phyloP scores from a whole-genome alignment of 2,113 vertebrate species.

The Caranx ignobilis region DNA sequence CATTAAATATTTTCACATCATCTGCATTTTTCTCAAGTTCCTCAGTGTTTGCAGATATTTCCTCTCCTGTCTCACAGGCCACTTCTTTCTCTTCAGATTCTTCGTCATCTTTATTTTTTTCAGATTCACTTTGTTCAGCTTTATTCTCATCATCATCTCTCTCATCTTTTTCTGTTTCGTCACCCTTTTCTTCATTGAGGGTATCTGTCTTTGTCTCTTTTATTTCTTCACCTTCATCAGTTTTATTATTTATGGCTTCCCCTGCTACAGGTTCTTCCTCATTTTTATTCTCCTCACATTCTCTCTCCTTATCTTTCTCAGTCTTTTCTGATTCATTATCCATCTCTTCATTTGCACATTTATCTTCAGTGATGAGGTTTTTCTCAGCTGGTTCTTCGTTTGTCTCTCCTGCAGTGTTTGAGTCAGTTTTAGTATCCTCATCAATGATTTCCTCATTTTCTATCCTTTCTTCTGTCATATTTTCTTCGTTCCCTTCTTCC shows the following conservation, averaged over 20 bases:
- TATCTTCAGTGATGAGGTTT: background rate
- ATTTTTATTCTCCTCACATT: slow-evolving; percentile 6
- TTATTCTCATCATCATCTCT: slow-evolving; percentile 5
- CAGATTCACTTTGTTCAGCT: slow-evolving; percentile 11
- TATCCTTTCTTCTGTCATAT: background rate
- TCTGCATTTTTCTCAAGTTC: slow-evolving; percentile 26
- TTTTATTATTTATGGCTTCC: background rate
- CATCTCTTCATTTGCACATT: slow-evolving; percentile 4
- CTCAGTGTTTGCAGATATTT: slow-evolving; percentile 11
- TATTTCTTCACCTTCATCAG: background rate
- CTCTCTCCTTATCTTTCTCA: background rate
- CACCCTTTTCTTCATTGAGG: slow-evolving; percentile 9
- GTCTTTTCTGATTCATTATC: slow-evolving; percentile 11
- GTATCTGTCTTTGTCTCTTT: slow-evolving; percentile 9
- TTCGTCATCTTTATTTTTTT: slow-evolving; percentile 15
- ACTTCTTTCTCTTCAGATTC: slow-evolving; percentile 20
- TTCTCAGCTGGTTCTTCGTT: slow-evolving; percentile 27
- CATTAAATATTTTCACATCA: slow-evolving; percentile 4
- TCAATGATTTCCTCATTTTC: slow-evolving; percentile 19
- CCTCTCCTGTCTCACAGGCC: slow-evolving; percentile 18
- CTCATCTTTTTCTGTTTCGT: background rate
- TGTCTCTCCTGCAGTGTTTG: slow-evolving; percentile 11
- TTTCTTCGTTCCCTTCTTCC: slow-evolving; percentile 18
- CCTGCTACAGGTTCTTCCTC: background rate
- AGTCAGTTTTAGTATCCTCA: slow-evolving; percentile 12